phyloP scores from a whole-genome alignment of 23 tunicate species.

The Trididemnum clinides region DNA sequence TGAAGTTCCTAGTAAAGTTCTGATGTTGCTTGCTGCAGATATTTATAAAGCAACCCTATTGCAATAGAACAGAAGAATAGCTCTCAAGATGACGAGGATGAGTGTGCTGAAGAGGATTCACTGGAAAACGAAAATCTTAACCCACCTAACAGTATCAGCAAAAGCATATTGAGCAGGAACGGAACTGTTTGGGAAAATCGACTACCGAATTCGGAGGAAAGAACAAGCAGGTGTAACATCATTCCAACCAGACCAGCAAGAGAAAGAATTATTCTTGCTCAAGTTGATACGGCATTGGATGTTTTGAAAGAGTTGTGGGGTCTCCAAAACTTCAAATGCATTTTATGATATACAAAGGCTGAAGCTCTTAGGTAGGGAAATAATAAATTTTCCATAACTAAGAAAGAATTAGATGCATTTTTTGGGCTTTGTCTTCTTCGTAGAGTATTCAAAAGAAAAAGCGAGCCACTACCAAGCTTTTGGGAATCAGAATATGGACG shows the following conservation, averaged over 20 bases:
- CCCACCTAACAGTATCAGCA: slow-evolving; percentile 1
- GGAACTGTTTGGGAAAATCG: slow-evolving; percentile 26
- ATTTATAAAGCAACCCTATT: slow-evolving; percentile 6
- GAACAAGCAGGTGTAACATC: slow-evolving; percentile 10
- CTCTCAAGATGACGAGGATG: slow-evolving; percentile 30
- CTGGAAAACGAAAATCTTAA: slow-evolving; percentile 5
- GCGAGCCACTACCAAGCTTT: background rate
- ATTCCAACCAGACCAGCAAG: slow-evolving; percentile 27
- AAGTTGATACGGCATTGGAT: slow-evolving; percentile 6
- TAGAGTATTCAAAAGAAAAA: too few relatives aligned
- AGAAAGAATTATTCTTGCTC: slow-evolving; percentile 22
- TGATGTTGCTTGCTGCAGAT: slow-evolving; percentile 4
- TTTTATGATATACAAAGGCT: too few relatives aligned
- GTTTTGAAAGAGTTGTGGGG: slow-evolving; percentile 7
- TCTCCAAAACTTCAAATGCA: background rate
- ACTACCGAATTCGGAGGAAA: background rate
- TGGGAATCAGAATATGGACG: background rate
- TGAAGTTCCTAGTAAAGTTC: background rate
- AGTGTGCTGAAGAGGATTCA: slow-evolving; percentile 17
- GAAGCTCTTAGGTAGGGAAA: slow-evolving; percentile 17
- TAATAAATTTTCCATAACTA: slow-evolving; percentile 1
- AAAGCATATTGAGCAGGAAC: slow-evolving; percentile 30
- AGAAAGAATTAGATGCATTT: slow-evolving; percentile 20
- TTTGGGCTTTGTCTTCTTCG: too few relatives aligned
- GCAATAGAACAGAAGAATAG: background rate